Conservation (phyloP, 2,888 invertebrate species). For the Diploptera punctata region DNA sequence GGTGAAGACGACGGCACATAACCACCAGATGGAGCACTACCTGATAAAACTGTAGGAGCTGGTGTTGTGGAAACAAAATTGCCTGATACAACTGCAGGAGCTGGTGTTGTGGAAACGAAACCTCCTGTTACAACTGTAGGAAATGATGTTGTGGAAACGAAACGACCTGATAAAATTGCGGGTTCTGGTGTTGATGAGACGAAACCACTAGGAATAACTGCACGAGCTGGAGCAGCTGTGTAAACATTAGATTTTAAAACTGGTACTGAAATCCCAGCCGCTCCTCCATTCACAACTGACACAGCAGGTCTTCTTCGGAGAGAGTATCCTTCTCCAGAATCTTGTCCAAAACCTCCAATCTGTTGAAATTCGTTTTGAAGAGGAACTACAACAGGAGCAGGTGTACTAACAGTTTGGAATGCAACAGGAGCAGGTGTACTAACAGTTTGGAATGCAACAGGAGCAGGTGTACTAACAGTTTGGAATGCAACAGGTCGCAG, state of each 20-base stretch:
- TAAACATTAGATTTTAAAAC: not conserved
- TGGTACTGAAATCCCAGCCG: constrained; percentile 6
- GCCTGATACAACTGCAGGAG: not conserved
- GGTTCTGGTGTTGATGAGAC: not conserved
- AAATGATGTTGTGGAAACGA: not conserved
- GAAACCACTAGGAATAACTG: not conserved
- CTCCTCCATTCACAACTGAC: not conserved
- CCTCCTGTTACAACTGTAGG: not conserved
- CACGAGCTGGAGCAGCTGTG: not conserved
- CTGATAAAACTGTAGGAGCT: not conserved
- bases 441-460: not conserved
- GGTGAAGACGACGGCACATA: too few relatives aligned
- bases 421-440: not conserved
- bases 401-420: not conserved
- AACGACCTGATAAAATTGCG: not conserved
- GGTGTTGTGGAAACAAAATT: not conserved
- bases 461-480: not conserved
- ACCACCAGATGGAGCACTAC: not conserved
- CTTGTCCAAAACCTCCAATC: not conserved
- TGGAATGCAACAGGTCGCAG: not conserved
- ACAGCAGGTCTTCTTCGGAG: not conserved
- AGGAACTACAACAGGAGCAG: not conserved
- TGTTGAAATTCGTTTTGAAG: not conserved
- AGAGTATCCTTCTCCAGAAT: not conserved
- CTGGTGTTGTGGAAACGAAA: not conserved